Evolutionary conservation across 2,888 invertebrate species (phyloP).

Genomic region (Chorisops tibialis): DNA sequence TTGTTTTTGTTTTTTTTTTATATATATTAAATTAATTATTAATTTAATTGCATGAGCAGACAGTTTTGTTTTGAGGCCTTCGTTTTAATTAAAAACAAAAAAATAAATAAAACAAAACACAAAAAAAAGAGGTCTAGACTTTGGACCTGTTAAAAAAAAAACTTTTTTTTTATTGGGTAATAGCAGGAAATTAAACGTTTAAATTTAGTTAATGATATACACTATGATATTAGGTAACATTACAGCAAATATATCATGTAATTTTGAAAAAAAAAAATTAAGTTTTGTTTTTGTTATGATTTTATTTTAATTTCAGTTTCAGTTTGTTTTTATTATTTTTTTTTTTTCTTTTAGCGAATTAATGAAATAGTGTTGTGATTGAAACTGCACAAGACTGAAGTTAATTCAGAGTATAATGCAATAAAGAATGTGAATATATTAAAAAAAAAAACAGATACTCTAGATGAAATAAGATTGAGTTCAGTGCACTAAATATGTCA

Average conservation of each 20-base stretch:
- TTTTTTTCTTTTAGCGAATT: no score
- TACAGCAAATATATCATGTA: conserved; percentile 20
- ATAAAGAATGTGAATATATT: no score
- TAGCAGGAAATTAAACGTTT: conserved; percentile 14
- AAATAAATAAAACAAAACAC: background rate
- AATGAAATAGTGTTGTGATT: no score
- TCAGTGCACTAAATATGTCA: no score
- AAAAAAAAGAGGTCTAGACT: conserved; percentile 17
- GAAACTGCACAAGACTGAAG: no score
- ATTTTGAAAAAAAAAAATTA: conserved; percentile 12
- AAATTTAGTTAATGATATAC: conserved; percentile 20
- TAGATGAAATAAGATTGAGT: no score
- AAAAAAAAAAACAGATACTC: no score
- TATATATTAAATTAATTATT: background rate
- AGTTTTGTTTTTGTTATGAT: conserved; percentile 3
- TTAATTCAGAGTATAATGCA: no score
- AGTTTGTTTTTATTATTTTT: no score
- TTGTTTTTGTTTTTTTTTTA: background rate
- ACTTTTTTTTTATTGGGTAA: conserved; percentile 19
- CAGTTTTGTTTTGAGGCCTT: conserved; percentile 11
- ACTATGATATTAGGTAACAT: conserved; percentile 21
- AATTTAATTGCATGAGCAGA: conserved; percentile 1
- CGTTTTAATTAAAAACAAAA: conserved; percentile 6
- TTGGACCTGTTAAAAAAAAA: conserved; percentile 18
- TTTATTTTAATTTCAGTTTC: background rate